Evolutionary conservation across 2,888 invertebrate species (phyloP).

Genomic region (Calliscelio sp.): DNA sequence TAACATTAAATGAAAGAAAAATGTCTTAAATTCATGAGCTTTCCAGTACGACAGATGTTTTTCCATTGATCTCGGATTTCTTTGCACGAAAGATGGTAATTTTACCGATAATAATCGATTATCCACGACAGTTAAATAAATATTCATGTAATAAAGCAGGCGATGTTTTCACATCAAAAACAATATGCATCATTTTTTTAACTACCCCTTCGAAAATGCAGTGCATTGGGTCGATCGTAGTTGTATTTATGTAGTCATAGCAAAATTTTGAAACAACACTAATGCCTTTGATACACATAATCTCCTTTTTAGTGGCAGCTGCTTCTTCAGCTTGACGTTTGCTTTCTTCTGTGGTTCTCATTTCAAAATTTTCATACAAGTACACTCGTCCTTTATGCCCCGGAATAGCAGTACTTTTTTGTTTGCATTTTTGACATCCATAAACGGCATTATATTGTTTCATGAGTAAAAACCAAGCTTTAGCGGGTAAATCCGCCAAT

Average conservation of each 20-base stretch:
- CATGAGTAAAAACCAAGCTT: background rate
- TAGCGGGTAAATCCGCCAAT: background rate
- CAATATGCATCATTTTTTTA: constrained; percentile 21
- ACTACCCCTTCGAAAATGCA: constrained; percentile 55
- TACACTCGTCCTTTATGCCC: background rate
- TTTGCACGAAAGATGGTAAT: constrained; percentile 19
- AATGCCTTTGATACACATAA: constrained; percentile 63
- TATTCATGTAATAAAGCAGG: too few relatives aligned
- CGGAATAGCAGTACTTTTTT: background rate
- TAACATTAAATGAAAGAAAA: constrained; percentile 34
- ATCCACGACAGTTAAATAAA: constrained; percentile 22
- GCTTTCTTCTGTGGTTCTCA: constrained; percentile 40
- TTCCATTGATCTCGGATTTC: constrained; percentile 49
- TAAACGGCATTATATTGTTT: background rate
- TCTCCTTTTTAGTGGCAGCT: background rate
- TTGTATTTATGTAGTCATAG: constrained; percentile 35
- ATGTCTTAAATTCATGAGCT: constrained; percentile 57
- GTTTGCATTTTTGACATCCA: background rate
- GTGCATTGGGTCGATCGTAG: constrained; percentile 65
- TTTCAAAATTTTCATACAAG: constrained; percentile 2
- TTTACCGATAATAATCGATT: constrained; percentile 14
- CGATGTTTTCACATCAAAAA: too few relatives aligned
- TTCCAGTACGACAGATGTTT: constrained; percentile 57
- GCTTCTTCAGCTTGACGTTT: constrained; percentile 38
- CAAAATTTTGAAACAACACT: constrained; percentile 50